phyloP scores from a whole-genome alignment of 2,888 invertebrate species.

The Cheilosia variabilis region DNA sequence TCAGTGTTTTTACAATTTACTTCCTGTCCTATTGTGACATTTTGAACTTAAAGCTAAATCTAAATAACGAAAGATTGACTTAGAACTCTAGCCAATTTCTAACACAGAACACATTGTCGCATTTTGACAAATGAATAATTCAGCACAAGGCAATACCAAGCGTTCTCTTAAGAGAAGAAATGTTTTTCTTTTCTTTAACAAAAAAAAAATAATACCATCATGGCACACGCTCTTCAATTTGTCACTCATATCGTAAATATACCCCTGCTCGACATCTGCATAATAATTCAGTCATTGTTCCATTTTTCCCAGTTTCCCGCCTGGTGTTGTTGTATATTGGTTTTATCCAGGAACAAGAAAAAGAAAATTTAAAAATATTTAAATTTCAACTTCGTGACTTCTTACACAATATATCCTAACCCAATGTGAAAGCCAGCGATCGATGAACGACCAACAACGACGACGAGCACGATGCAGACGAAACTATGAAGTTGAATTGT shows the following conservation, averaged over 20 bases:
- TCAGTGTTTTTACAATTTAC: no score
- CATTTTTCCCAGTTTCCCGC: constrained; percentile 17
- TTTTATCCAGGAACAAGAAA: constrained; percentile 33
- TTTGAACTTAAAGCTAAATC: no score
- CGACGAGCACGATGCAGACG: constrained; percentile 24
- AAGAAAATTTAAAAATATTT: constrained; percentile 41
- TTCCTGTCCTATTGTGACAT: no score
- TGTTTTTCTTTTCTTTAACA: background rate
- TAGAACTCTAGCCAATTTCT: background rate
- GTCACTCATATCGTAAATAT: constrained; percentile 64
- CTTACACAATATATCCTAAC: constrained; percentile 53
- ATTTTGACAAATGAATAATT: background rate
- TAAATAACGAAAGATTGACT: background rate
- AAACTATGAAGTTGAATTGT: constrained; percentile 7
- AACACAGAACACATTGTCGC: background rate
- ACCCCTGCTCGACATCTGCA: constrained; percentile 46
- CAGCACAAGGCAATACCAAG: background rate
- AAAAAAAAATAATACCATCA: constrained; percentile 18
- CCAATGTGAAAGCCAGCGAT: constrained; percentile 39
- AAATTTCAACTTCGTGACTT: constrained; percentile 74
- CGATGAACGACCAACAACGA: constrained; percentile 55
- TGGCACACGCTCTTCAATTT: constrained; percentile 57
- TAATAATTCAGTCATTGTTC: constrained; percentile 70
- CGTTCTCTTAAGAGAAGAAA: background rate
- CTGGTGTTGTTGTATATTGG: constrained; percentile 25